A percentile compares a stretch with the other conserved stretches of the same genome.
Conservation (phyloP, 92 coral and sea anemone genomes). For the Zoanthus solanderi region DNA sequence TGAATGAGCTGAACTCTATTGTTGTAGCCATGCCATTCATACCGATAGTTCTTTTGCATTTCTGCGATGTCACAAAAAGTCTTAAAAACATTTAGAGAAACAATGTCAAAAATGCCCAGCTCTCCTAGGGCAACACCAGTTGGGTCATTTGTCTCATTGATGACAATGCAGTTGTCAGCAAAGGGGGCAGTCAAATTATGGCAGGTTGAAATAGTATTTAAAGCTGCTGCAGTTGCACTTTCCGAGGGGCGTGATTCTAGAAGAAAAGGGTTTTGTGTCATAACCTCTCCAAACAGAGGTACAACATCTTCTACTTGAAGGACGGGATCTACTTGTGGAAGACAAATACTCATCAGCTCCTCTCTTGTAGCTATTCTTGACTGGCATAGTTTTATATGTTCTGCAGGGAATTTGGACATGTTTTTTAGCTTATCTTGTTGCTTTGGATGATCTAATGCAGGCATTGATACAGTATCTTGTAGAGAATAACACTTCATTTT, state of each 20-base stretch:
- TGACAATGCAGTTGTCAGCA: not conserved
- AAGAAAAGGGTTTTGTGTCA: conserved; percentile 14
- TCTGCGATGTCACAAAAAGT: conserved; percentile 12
- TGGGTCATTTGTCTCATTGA: conserved; percentile 1
- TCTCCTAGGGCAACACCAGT: conserved; percentile 25
- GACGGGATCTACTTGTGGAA: not conserved
- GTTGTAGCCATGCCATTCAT: conserved; percentile 26
- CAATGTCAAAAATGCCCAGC: not conserved
- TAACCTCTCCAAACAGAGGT: conserved; percentile 18
- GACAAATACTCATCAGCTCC: conserved; percentile 27
- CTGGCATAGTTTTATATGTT: not conserved
- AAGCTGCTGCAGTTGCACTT: conserved; percentile 16
- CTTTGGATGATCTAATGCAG: not conserved
- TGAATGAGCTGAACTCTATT: not conserved
- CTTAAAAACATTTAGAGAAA: not conserved
- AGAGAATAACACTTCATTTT: too few relatives aligned
- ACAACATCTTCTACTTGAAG: not conserved
- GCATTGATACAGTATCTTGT: too few relatives aligned
- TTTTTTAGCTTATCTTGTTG: not conserved
- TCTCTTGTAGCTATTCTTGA: conserved; percentile 29
- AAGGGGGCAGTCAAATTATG: not conserved
- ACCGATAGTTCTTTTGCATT: conserved; percentile 8
- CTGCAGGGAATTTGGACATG: not conserved
- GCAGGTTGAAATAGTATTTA: conserved; percentile 1
- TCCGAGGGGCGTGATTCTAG: conserved; percentile 23